phyloP scores from a whole-genome alignment of 2,113 vertebrate genomes.

The Piaya cayana region DNA sequence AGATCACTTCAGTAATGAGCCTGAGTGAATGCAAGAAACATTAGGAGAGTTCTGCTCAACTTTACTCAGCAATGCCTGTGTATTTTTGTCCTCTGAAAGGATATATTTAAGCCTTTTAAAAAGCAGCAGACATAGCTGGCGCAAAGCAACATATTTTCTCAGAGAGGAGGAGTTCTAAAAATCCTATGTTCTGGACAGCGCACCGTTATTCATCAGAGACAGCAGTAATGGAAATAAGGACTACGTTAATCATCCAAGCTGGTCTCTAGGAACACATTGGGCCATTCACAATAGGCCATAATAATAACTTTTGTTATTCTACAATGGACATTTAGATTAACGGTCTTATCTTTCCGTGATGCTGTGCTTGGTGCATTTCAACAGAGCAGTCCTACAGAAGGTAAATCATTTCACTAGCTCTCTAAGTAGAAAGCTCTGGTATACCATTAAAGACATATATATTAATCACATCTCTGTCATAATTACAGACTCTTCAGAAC shows the following conservation, averaged over 20 bases:
- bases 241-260: not conserved
- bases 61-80: not conserved
- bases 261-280: not conserved
- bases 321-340: not conserved
- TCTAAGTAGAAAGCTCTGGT: not conserved
- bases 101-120: not conserved
- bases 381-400: not conserved
- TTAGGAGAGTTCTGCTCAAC: slow-evolving; percentile 18
- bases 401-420: not conserved
- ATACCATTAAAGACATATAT: not conserved
- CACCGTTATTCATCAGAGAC: not conserved
- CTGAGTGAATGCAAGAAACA: not conserved
- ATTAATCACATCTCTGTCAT: not conserved
- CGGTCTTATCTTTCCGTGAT: not conserved
- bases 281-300: not conserved
- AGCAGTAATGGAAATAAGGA: not conserved
- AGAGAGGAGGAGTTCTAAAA: slow-evolving; percentile 13
- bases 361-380: not conserved
- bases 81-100: slow-evolving; percentile 6
- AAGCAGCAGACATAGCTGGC: slow-evolving; percentile 30
- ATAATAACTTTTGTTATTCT: not conserved
- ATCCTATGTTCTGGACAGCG: not conserved
- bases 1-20: not conserved
- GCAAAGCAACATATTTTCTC: not conserved
- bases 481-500: not conserved